Base-by-base conservation (phyloP, 2,113 vertebrate genomes). In the Marmota monax region DNA sequence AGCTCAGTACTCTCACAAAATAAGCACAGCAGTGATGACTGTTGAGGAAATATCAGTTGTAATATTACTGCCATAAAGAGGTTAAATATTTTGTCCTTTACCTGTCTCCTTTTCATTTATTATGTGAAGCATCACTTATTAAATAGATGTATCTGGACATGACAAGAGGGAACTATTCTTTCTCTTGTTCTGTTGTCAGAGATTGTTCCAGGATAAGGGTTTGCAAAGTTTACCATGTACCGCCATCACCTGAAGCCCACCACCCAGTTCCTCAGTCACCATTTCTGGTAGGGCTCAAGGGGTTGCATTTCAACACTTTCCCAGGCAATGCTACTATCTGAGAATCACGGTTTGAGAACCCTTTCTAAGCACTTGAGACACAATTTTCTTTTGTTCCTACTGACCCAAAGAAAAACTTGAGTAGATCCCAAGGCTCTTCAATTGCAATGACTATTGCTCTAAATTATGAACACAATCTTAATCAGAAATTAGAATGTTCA, bases 1-100 rank as follows among this genome's bases (percentile, higher is more conserved):
- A 85, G 58, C 48, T 74, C 32, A 74, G 53, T 53, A 94, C 76
- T 90, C 61, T 70, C 80, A 89, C 22, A 95, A 88, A 96, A 91
- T 42, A 93, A 87, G 53, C n/a, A 79, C 14, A 89, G n/a, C 39
- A 76, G 22, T 53, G 7, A 69, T 74, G 39, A 92, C 69, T 53
- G 42, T 63, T 65, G 23, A 73, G 69, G 53, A 94, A 96, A 94
- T 0, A 1, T 51, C 37, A 84, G 37, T 53, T 85, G 61, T 58
- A 39, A 95, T 51, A 88, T 10, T 53, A 69, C 27, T 18, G 3
- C 29, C 7, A 0, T 88, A 92, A 84, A 22, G 16, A 88, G 10
- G 14, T 56, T 79, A 89, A 88, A 58, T 34, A 4, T 86, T 65
- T 80, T 79, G 7, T 72, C 95, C 58, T 82, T 76, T 95, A 79